Evolutionary conservation across 2,113 vertebrate genomes (phyloP).

Genomic region (Laticauda laticaudata): DNA sequence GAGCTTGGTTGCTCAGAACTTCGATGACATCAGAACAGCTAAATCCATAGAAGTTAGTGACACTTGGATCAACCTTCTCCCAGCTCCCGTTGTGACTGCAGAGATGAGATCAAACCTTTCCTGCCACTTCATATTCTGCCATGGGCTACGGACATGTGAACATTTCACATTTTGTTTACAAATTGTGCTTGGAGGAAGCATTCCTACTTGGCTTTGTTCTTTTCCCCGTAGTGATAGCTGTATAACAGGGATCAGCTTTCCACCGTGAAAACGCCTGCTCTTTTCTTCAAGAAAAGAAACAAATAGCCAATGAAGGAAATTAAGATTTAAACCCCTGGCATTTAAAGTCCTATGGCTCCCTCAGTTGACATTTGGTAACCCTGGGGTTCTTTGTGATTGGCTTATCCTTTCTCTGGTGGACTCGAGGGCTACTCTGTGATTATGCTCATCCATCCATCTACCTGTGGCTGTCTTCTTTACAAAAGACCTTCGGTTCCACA

Average conservation of each 20-base stretch:
- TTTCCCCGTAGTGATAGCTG: not conserved
- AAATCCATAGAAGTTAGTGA: not conserved
- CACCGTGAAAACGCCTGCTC: not conserved
- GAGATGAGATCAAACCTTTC: not conserved
- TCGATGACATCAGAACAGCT: not conserved
- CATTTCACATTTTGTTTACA: not conserved
- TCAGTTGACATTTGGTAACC: not conserved
- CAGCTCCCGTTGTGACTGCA: not conserved
- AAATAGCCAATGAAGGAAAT: slow-evolving; percentile 24
- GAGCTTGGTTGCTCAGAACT: not conserved
- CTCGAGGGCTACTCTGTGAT: not conserved
- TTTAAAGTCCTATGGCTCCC: slow-evolving; percentile 35
- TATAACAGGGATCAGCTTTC: not conserved
- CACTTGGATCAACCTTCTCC: not conserved
- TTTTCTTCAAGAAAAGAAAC: slow-evolving; percentile 12
- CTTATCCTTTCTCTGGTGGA: slow-evolving; percentile 20
- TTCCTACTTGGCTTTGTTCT: not conserved
- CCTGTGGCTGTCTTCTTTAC: slow-evolving; percentile 16
- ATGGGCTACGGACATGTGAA: not conserved
- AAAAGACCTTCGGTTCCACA: not conserved
- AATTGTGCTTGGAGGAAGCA: not conserved
- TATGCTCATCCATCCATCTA: slow-evolving; percentile 6
- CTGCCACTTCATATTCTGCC: not conserved
- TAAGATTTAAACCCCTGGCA: slow-evolving; percentile 28
- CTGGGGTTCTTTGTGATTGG: slow-evolving; percentile 10